Percentiles rank a stretch among this genome's conserved stretches.
Conservation (phyloP, 2,113 vertebrate genomes). For the Ornithorhynchus anatinus region DNA sequence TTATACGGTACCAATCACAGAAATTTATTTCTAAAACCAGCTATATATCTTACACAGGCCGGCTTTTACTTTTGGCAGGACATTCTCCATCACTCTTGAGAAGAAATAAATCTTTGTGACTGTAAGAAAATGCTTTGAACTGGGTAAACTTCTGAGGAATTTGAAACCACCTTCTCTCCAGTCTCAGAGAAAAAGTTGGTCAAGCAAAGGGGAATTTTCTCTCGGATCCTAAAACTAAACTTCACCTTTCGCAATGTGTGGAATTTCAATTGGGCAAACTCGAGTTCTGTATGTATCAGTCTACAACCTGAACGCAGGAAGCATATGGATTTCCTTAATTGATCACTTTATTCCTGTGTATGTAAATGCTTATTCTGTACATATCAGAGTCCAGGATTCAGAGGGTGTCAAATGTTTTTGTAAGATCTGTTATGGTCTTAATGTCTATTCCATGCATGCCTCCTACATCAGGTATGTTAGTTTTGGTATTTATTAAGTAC, state of each 20-base stretch:
- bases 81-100: slow-evolving; percentile 42
- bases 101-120: slow-evolving; percentile 41
- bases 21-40: not conserved
- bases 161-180: slow-evolving; percentile 42
- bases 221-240: slow-evolving; percentile 34
- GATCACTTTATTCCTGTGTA: too few species aligned
- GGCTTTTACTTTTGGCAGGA: slow-evolving; percentile 37
- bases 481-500: too few species aligned
- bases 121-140: not conserved
- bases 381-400: too few species aligned
- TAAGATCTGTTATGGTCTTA: too few species aligned
- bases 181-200: not conserved
- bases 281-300: too few species aligned
- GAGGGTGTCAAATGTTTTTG: too few species aligned
- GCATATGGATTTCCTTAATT: too few species aligned
- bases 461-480: too few species aligned
- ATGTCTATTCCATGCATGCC: too few species aligned
- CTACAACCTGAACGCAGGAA: too few species aligned
- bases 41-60: not conserved
- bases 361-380: too few species aligned
- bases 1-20: not conserved
- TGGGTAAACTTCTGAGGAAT: slow-evolving; percentile 32
- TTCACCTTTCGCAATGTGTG: slow-evolving; percentile 11
- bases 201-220: slow-evolving; percentile 32
- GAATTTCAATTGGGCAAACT: slow-evolving; percentile 40